These are phyloP conservation scores for Caerostris extrusa DNA, from an alignment of 1,140 invertebrate species.

Conservation along the genomic window DNA sequence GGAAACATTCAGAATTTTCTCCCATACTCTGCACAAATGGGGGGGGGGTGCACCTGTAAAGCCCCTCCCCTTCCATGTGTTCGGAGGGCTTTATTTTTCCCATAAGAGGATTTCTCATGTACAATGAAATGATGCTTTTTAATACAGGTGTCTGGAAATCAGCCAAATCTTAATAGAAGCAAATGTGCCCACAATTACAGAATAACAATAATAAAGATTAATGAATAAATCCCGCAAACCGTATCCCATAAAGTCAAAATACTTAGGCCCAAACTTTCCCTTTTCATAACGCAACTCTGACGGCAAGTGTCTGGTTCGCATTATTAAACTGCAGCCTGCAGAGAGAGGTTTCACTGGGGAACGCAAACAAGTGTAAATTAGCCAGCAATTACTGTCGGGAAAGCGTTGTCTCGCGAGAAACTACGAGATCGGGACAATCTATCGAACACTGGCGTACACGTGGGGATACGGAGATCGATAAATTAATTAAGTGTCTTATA, in stretches of 20 bases:
- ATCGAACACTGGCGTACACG: neutral
- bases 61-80: too few relatives aligned
- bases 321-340: constrained; percentile 19
- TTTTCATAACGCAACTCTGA: neutral
- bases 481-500: constrained; percentile 59
- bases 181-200: too few relatives aligned
- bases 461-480: constrained; percentile 32
- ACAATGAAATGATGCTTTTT: too few relatives aligned
- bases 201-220: too few relatives aligned
- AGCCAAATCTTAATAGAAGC: too few relatives aligned
- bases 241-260: neutral
- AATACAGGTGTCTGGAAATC: too few relatives aligned
- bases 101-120: too few relatives aligned
- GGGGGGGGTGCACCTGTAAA: too few relatives aligned
- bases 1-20: too few relatives aligned
- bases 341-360: neutral
- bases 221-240: neutral
- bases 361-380: constrained; percentile 69
- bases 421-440: neutral
- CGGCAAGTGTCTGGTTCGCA: neutral
- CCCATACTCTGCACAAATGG: too few relatives aligned
- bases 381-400: constrained; percentile 42
- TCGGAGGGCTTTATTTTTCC: too few relatives aligned
- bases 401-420: neutral
- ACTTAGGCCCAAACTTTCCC: neutral